Base-by-base conservation (phyloP, 2,797 vertebrate species). In the Cynopterus sphinx region DNA sequence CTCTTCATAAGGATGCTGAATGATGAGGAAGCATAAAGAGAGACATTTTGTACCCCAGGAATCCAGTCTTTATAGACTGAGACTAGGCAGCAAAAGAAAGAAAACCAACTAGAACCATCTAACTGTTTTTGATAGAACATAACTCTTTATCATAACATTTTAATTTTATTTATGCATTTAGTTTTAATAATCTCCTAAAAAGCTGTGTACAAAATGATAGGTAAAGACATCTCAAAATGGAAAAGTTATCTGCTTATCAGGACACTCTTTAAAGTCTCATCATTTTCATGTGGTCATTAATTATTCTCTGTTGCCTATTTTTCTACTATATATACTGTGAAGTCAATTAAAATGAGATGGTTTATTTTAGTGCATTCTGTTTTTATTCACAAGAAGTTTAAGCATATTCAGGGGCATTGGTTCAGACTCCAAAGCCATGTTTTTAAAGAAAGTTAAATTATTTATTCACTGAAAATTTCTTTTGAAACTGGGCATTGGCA, bases 31-130 rank as follows among this genome's bases (percentile, higher is more conserved):
- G 82, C 94, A 94, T 78, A 96, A 88, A 97, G 91, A 93, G 33
- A 97, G 86, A 84, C 95, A 95, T 96, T 98, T 95, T 97, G 70
- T 81, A 83, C 96, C 95, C 95, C 61, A 84, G 95, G 96, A 90
- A 89, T 70, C 79, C 65, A 88, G 87, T 95, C 96, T 96, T 96
- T 97, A 95, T 53, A 88, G 90, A 77, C 67, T 49, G 67, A 96
- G 43, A 68, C 63, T 53, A 95, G 81, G 87, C 81, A 94, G 77
- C 68, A 77, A 90, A 94, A 79, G 68, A 94, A 95, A 96, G 82
- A 95, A 94, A 93, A 93, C 68, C 79, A 98, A 95, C 77, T 92
- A 94, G 68, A 82, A 67, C 33, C 33, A 67, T 68, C 51, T 74
- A 67, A 71, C 55, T 68, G 43, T 94, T 78, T 68, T 65, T 83